Percentiles rank a stretch among this genome's conserved stretches.
phyloP scores from a whole-genome alignment of 2,797 vertebrate species.

The Myiotriccus ornatus region DNA sequence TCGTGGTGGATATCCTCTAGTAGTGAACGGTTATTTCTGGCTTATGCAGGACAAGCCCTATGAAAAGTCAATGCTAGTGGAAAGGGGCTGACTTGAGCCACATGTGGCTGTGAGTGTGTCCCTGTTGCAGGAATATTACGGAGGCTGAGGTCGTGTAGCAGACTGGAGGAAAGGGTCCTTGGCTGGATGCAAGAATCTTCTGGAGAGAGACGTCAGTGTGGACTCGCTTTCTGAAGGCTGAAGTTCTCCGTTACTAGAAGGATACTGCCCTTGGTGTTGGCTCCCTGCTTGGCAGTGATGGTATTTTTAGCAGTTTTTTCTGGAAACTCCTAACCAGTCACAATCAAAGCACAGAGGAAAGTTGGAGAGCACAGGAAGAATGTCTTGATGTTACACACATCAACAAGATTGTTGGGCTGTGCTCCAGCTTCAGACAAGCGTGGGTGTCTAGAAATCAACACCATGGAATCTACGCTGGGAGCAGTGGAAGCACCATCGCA shows the following conservation, averaged over 20 bases:
- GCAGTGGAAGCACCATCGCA: not conserved
- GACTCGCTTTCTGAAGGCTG: not conserved
- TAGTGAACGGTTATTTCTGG: not conserved
- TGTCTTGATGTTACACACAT: not conserved
- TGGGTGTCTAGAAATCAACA: not conserved
- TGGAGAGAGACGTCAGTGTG: not conserved
- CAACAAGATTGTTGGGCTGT: not conserved
- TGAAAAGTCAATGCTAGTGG: not conserved
- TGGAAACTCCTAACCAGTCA: not conserved
- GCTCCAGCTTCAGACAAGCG: not conserved
- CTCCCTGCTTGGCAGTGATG: not conserved
- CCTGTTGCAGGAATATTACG: not conserved
- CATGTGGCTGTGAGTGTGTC: not conserved
- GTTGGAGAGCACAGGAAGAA: not conserved
- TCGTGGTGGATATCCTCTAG: not conserved
- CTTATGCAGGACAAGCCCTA: not conserved
- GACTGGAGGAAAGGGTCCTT: not conserved
- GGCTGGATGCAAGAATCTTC: not conserved
- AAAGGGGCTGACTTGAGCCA: not conserved
- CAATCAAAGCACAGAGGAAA: not conserved
- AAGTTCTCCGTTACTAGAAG: not conserved
- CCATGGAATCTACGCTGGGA: not conserved
- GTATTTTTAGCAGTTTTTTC: not conserved
- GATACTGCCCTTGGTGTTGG: not conserved
- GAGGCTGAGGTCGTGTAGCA: not conserved